Evolutionary conservation across 2,113 vertebrate genomes (phyloP), one percentile per base, ranked within the genome.

Genomic region (Excalfactoria chinensis): DNA sequence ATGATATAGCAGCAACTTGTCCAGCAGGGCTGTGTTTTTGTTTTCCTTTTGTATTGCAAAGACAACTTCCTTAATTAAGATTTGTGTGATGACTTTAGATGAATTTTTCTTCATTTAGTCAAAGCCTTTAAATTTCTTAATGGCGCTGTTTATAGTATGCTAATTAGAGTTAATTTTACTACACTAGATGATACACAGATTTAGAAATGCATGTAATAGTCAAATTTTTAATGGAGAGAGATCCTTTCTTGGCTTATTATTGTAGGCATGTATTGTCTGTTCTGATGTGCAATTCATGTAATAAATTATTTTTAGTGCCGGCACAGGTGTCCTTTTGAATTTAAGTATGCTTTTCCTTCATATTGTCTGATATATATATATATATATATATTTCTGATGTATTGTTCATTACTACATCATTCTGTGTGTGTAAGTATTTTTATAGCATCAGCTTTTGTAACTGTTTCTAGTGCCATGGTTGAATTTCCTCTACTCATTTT

Each of bases 321-420:
- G 46, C 86, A 90, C 56, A 74, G 70, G 56, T 96, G 88, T 88
- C 72, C 64, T 95, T 95, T 95, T 95, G 86, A 92, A 30, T 88
- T 90, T 94, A 95, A 97, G 68, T 84, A 82, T 72, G 86, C 91
- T 94, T 96, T 95, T 79, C 2, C 4, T 93, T 95, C 91, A 75
- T 88, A 80, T 89, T 93, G 78, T 92, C 79, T 90, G 66, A 59
- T 95, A 43, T 90, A 90, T 37, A 37, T 37, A 37, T 37, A 37
- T 37, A 37, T 37, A 55, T 94, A 93, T 96, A 75, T 96, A 75
- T 96, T 95, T 91, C 69, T 79, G 49, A 95, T 86, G 53, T 74
- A 68, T 89, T 53, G 78, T 76, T 97, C 94, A 95, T 97, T 97
- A 92, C 93, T 90, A 86, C 55, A 90, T 95, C 81, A 70, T 89